These are phyloP conservation scores for Oryzias curvinotus DNA, from an alignment of 2,113 vertebrate genomes.

Conservation along the genomic window DNA sequence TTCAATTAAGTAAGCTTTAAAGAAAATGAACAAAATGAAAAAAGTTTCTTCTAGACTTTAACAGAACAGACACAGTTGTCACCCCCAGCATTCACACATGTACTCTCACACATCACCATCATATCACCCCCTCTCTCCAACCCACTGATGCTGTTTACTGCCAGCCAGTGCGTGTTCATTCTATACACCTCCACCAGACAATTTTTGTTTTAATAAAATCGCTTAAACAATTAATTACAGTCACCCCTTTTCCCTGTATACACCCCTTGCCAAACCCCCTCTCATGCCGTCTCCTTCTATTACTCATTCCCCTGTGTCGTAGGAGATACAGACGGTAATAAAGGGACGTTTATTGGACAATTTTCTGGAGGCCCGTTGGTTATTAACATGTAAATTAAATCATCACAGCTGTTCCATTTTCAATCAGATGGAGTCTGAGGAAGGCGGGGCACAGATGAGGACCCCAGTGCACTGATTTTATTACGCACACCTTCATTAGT, in stretches of 20 bases:
- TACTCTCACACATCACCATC: slow-evolving; percentile 9
- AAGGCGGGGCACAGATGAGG: slow-evolving; percentile 83
- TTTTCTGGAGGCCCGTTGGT: slow-evolving; percentile 99
- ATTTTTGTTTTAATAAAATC: slow-evolving; percentile 99
- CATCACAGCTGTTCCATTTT: slow-evolving; percentile 99
- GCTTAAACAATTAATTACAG: slow-evolving; percentile 99
- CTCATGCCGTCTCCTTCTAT: slow-evolving; percentile 35
- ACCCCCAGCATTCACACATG: slow-evolving; percentile 11
- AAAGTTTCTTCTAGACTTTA: slow-evolving; percentile 47
- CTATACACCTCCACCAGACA: slow-evolving; percentile 86
- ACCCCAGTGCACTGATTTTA: slow-evolving; percentile 89
- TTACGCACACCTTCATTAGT: slow-evolving; percentile 91
- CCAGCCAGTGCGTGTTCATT: slow-evolving; percentile 83
- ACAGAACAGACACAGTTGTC: slow-evolving; percentile 27
- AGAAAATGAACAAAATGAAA: slow-evolving; percentile 56
- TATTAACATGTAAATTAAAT: slow-evolving; percentile 99
- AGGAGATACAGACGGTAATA: slow-evolving; percentile 95
- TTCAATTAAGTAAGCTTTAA: slow-evolving; percentile 44
- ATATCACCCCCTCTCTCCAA: slow-evolving; percentile 13
- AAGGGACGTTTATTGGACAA: slow-evolving; percentile 96
- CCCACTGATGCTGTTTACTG: slow-evolving; percentile 54
- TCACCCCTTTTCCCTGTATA: slow-evolving; percentile 73
- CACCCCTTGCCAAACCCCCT: slow-evolving; percentile 30
- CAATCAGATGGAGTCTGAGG: slow-evolving; percentile 91
- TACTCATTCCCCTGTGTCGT: slow-evolving; percentile 88